Conservation (phyloP, 2,797 vertebrate species). For the Trichosurus vulpecula region DNA sequence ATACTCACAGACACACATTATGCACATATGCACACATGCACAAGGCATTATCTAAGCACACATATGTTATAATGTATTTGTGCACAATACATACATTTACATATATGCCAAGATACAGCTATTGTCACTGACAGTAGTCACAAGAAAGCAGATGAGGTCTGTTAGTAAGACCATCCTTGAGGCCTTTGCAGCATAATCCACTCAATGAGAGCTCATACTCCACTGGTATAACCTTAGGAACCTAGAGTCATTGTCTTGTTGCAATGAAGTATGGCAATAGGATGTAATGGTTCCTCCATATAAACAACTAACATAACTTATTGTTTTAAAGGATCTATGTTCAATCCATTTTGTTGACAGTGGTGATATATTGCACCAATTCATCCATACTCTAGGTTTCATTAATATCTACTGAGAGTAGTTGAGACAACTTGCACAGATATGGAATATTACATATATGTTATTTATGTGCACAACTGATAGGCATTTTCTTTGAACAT, state of each 20-base stretch:
- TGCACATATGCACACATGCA: too few species aligned
- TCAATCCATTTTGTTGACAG: neutral
- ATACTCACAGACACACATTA: neutral
- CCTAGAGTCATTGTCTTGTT: neutral
- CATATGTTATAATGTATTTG: neutral
- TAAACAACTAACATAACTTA: neutral
- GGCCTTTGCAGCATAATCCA: neutral
- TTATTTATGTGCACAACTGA: neutral
- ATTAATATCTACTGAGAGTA: neutral
- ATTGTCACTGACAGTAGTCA: neutral
- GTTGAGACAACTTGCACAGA: neutral
- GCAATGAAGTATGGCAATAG: neutral
- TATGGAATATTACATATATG: neutral
- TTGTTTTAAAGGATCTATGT: neutral
- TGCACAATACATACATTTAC: neutral
- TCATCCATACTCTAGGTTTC: neutral
- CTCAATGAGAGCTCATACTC: neutral
- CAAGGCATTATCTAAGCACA: too few species aligned
- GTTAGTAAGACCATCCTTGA: neutral
- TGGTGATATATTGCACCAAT: neutral
- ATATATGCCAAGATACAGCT: neutral
- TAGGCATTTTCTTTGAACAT: neutral
- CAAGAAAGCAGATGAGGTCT: neutral
- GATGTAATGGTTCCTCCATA: neutral
- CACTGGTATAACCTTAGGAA: neutral